Base-by-base conservation (phyloP, 2,888 invertebrate species). In the Drosophila putrida region DNA sequence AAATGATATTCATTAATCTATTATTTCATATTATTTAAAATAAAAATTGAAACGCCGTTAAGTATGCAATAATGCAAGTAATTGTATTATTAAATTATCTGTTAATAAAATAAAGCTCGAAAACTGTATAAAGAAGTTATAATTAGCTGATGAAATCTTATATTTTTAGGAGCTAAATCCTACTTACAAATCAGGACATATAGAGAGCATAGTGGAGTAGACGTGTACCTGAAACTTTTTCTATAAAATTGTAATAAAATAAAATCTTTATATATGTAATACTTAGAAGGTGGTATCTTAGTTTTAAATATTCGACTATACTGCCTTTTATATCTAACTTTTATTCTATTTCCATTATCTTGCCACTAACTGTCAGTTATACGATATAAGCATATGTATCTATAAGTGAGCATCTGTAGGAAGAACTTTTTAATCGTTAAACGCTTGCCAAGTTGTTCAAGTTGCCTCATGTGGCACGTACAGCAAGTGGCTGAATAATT, bases 401-500 rank as follows among this genome's bases (percentile, higher is more conserved):
- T 20, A 20, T 25, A 11, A 5, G 27, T 49, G 20, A 4, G 31
- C 11, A 41, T 25, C 13, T 31, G 25, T 9, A 20, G 20, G 36
- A n/a, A 33, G 44, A 58, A 66, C 38, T 72, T 75, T 65, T 55
- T 66, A 78, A 77, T 49, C 77, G 73, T 49, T 54, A 35, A 31
- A 51, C 57, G 60, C 60, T 35, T 50, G 39, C 31, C 50, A 62
- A 25, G n/a, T 44, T 44, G 35, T 50, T 55, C n/a, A n/a, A n/a
- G n/a, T n/a, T n/a, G n/a, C 31, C 62, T 35, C 62, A 49, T 71
- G 49, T 55, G 49, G 43, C 60, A 62, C 51, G 63, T 57, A 49
- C 55, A 9, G 33, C 73, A 46, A 62, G 59, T 73, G 76, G 31
- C 46, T 54, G 49, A 67, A 67, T 75, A 77, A 77, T 77, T 75